Evolutionary conservation across 2,113 vertebrate genomes (phyloP).

Genomic region (Bagarius yarrelli): DNA sequence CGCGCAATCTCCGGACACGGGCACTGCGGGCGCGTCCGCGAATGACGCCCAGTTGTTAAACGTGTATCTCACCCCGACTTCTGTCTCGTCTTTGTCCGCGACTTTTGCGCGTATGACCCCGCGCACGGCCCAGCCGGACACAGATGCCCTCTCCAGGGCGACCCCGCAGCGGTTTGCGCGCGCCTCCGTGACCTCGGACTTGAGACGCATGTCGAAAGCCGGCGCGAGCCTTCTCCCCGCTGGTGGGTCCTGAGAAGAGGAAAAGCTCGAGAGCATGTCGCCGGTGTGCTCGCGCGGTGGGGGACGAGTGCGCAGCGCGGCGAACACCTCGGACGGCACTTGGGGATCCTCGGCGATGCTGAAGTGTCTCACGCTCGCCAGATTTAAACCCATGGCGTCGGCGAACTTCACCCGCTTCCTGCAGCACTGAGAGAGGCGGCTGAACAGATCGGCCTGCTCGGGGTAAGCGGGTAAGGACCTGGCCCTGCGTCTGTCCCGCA

Average conservation of each 20-base stretch:
- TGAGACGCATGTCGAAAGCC: conserved; percentile 55
- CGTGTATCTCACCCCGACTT: conserved; percentile 82
- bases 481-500: conserved; percentile 66
- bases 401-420: conserved; percentile 88
- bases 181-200: conserved; percentile 50
- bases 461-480: conserved; percentile 65
- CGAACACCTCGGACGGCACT: conserved; percentile 77
- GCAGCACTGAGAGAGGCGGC: conserved; percentile 52
- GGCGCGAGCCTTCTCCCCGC: conserved; percentile 54
- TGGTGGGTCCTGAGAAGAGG: conserved; percentile 16
- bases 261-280: conserved; percentile 52
- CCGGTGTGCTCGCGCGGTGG: conserved; percentile 53
- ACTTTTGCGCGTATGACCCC: conserved; percentile 71
- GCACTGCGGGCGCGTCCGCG: conserved; percentile 72
- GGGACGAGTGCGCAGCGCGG: conserved; percentile 71
- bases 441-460: conserved; percentile 54
- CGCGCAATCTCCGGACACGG: conserved; percentile 21
- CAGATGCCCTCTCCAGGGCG: conserved; percentile 71
- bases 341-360: conserved; percentile 79
- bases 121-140: conserved; percentile 66
- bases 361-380: conserved; percentile 86
- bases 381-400: conserved; percentile 80
- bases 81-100: conserved; percentile 42
- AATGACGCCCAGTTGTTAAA: conserved; percentile 86
- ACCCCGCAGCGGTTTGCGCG: conserved; percentile 67